Base-by-base conservation (phyloP, 1,140 invertebrate species). In the Microvelia longipes region DNA sequence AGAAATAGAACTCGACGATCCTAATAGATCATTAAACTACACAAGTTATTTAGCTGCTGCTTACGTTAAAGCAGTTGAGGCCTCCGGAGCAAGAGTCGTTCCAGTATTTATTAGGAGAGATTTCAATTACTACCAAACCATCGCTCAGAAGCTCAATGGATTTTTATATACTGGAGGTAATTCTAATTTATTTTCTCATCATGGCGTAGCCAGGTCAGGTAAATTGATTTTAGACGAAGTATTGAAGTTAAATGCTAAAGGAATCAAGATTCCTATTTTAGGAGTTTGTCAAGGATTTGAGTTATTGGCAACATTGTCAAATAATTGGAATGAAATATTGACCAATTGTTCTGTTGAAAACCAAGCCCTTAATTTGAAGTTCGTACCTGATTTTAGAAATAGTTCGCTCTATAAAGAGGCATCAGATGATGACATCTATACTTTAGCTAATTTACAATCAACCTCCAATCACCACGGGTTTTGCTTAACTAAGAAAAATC, bases 41-140 rank as follows among this genome's bases (percentile, higher is more conserved):
- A 78, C 83, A 0, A 87, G 86, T 74, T 93, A 88, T 74, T 91
- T 96, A 66, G 87, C 88, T 0, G 87, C 91, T 0, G 90, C 89
- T 0, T 96, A 96, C 76, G 90, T 95, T 0, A 94, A 95, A 78
- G 90, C 84, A 78, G 74, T 96, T 13, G 92, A 95, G 81, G 82
- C 86, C 68, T 84, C 87, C 15, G 93, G 93, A 15, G 93, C 89
- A 5, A 81, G 88, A 77, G 90, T 90, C 2, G 86, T 92, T 1
- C 92, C 93, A 0, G 87, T 96, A 74, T 84, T 75, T 2, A 75
- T 73, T 0, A 70, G 69, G 0, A 50, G 72, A 28, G 68, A 70
- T 50, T 19, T 69, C 24, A n/a, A 50, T 26, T 76, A 76, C 67
- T 76, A 76, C 60, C 2, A 2, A 5, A 24, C 5, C 24, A 14